phyloP scores from a whole-genome alignment of 37 sponge, comb jelly and placozoan genomes.

The Ephydatia muelleri region DNA sequence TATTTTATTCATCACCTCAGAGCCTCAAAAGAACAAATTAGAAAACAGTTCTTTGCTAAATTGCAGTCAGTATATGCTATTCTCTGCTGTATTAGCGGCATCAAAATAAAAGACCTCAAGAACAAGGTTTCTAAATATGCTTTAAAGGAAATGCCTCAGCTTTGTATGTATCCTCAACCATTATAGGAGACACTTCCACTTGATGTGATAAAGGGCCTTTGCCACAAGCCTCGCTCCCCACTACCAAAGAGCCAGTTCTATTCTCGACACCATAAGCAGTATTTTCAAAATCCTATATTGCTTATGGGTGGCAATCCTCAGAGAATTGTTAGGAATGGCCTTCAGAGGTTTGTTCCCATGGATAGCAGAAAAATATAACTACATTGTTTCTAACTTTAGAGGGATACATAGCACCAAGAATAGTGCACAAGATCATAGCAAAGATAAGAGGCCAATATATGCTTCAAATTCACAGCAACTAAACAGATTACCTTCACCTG shows the following conservation, averaged over 20 bases:
- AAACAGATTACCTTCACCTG: neutral
- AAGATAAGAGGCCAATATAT: neutral
- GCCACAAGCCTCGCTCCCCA: constrained; percentile 2
- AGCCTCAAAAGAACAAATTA: neutral
- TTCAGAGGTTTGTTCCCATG: neutral
- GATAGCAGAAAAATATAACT: too few species aligned
- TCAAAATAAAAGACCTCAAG: constrained; percentile 57
- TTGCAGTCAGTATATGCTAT: constrained; percentile 48
- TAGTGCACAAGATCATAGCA: neutral
- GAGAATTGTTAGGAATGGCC: neutral
- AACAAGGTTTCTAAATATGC: constrained; percentile 25
- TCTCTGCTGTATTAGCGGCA: constrained; percentile 56
- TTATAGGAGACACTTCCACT: constrained; percentile 29
- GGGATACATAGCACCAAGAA: neutral
- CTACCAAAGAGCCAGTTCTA: neutral
- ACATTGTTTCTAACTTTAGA: neutral
- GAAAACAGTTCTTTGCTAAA: constrained; percentile 28
- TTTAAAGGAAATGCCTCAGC: neutral
- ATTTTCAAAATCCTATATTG: neutral
- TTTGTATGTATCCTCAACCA: neutral
- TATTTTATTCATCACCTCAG: neutral
- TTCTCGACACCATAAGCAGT: neutral
- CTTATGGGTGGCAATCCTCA: neutral
- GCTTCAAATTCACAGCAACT: neutral
- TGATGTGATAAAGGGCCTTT: constrained; percentile 8